phyloP scores from a whole-genome alignment of 2,797 vertebrate genomes.

The Margarornis squamiger region DNA sequence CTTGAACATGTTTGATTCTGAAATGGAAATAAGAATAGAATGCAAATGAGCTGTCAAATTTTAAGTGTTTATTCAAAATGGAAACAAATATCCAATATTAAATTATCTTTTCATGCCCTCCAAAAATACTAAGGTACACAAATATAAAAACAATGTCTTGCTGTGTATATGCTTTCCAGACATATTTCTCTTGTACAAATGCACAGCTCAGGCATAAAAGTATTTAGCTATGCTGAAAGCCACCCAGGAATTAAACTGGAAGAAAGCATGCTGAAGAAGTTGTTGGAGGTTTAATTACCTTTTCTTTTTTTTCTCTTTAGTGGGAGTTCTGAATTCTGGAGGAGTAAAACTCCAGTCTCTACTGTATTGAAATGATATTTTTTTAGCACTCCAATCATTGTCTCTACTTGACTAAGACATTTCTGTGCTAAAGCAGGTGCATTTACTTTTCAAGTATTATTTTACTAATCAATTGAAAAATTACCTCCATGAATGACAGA shows the following conservation, averaged over 20 bases:
- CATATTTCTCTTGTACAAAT: background rate
- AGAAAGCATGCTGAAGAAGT: conserved; percentile 49
- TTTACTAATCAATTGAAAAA: conserved; percentile 95
- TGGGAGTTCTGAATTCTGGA: conserved; percentile 74
- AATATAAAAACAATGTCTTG: background rate
- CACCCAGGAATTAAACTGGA: conserved; percentile 72
- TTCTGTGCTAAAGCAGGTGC: conserved; percentile 84
- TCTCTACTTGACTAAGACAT: conserved; percentile 89
- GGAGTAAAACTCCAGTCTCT: conserved; percentile 69
- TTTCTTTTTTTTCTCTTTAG: conserved; percentile 51
- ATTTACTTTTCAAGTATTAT: conserved; percentile 97
- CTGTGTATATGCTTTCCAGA: background rate
- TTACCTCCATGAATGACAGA: conserved; percentile 91
- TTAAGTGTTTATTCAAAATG: background rate
- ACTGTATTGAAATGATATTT: conserved; percentile 77
- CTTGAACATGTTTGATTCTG: background rate
- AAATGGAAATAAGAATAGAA: background rate
- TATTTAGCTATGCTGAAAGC: conserved; percentile 54
- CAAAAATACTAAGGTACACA: background rate
- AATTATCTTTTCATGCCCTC: background rate
- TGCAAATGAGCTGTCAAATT: background rate
- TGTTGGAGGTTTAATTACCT: conserved; percentile 73
- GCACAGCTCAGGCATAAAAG: background rate
- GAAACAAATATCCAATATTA: background rate
- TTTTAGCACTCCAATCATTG: conserved; percentile 80